Conservation (phyloP, 2,888 invertebrate genomes). For the Rapana venosa region DNA sequence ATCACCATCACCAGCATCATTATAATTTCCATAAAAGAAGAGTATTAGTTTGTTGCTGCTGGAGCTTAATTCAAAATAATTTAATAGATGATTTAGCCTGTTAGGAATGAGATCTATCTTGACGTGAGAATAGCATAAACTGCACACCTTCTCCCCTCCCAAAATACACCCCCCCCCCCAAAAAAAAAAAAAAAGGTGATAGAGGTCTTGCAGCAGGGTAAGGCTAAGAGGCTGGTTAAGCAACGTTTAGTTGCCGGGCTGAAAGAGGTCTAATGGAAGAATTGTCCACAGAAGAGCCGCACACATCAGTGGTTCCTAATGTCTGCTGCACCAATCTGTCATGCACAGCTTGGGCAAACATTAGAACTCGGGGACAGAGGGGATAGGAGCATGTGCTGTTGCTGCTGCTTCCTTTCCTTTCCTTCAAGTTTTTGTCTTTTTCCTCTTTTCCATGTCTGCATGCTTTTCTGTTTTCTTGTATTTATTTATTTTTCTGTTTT, state of each 20-base stretch:
- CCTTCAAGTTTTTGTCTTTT: neutral
- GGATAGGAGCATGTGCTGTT: neutral
- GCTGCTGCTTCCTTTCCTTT: neutral
- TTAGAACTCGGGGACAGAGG: neutral
- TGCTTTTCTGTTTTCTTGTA: no score
- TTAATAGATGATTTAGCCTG: no score
- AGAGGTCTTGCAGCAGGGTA: neutral
- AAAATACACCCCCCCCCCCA: no score
- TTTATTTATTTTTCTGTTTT: no score
- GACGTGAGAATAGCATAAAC: no score
- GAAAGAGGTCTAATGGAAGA: conserved; percentile 13
- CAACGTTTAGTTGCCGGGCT: conserved; percentile 22
- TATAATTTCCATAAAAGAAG: no score
- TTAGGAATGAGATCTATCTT: no score
- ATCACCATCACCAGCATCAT: no score
- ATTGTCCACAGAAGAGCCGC: neutral
- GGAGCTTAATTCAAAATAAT: no score
- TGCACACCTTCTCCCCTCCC: no score
- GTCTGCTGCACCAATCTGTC: neutral
- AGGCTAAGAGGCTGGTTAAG: neutral
- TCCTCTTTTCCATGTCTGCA: neutral
- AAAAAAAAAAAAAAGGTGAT: neutral
- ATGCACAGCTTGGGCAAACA: conserved; percentile 18
- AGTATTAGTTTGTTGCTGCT: no score
- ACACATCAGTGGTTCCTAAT: conserved; percentile 3